Evolutionary conservation across 1,140 invertebrate species (phyloP).

Genomic region (Magallana ariakensis): DNA sequence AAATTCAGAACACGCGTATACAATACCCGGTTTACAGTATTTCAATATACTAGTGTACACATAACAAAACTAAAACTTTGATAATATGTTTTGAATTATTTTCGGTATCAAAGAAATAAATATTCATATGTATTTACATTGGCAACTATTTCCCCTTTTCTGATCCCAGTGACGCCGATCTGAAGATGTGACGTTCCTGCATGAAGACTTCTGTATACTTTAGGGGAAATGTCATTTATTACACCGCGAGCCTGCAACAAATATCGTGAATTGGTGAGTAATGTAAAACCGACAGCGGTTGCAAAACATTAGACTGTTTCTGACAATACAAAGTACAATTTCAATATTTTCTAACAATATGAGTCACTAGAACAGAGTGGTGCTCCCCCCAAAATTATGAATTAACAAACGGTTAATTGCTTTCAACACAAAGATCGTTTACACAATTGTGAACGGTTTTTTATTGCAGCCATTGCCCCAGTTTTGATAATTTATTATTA

Average conservation of each 20-base stretch:
- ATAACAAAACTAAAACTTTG: too few species aligned
- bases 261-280: not conserved
- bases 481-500: conserved; percentile 2
- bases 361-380: not conserved
- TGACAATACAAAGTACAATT: not conserved
- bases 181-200: conserved; percentile 48
- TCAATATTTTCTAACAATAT: not conserved
- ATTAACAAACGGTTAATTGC: conserved; percentile 4
- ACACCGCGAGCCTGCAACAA: conserved; percentile 45
- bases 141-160: conserved; percentile 47
- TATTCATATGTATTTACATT: conserved; percentile 44
- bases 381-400: conserved; percentile 24
- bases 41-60: too few species aligned
- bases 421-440: conserved; percentile 13
- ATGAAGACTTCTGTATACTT: conserved; percentile 50
- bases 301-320: not conserved
- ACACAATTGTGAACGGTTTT: not conserved
- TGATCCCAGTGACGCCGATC: conserved; percentile 45
- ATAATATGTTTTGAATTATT: too few species aligned
- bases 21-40: too few species aligned
- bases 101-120: too few species aligned
- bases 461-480: not conserved
- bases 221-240: conserved; percentile 49
- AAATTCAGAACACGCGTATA: too few species aligned
- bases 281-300: not conserved